Conservation (phyloP, 2,113 vertebrate species). For the Caranx melampygus region DNA sequence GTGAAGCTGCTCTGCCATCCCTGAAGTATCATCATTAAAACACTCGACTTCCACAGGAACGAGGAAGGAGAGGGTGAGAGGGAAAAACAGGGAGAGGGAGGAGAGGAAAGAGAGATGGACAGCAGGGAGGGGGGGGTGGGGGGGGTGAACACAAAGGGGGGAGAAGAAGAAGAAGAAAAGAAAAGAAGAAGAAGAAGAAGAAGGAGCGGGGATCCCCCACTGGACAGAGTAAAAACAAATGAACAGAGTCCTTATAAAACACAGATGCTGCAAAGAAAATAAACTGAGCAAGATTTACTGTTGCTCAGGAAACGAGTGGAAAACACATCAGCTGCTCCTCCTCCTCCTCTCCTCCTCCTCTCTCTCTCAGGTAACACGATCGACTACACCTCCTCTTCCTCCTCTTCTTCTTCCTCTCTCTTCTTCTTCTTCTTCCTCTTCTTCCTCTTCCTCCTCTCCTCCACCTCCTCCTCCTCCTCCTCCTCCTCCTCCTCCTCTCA, state of each 20-base stretch:
- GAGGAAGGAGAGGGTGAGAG: constrained; percentile 62
- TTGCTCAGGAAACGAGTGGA: constrained; percentile 91
- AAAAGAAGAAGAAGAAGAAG: constrained; percentile 80
- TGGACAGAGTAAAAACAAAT: constrained; percentile 97
- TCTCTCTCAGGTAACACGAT: constrained; percentile 83
- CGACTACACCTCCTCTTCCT: not conserved
- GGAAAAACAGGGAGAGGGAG: constrained; percentile 56
- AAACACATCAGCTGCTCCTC: constrained; percentile 88
- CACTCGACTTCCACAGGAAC: constrained; percentile 87
- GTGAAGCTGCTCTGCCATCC: constrained; percentile 79
- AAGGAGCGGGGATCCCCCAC: constrained; percentile 82
- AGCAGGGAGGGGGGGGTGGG: constrained; percentile 51
- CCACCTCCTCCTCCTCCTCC: not conserved
- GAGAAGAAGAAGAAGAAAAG: constrained; percentile 75
- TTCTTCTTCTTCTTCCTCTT: constrained; percentile 58
- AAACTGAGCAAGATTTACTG: constrained; percentile 95
- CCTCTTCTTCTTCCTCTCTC: not conserved
- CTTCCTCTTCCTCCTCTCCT: constrained; percentile 72
- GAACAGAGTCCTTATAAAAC: constrained; percentile 97
- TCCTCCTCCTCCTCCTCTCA: constrained; percentile 49
- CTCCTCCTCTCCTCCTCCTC: not conserved
- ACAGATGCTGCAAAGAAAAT: constrained; percentile 98
- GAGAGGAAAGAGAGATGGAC: constrained; percentile 39
- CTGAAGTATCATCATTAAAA: constrained; percentile 88
- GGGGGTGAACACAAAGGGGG: constrained; percentile 86